Percentiles rank a stretch among this genome's conserved stretches.
Evolutionary conservation across 2,113 vertebrate genomes (phyloP).

Genomic region (Corynorhinus townsendii): DNA sequence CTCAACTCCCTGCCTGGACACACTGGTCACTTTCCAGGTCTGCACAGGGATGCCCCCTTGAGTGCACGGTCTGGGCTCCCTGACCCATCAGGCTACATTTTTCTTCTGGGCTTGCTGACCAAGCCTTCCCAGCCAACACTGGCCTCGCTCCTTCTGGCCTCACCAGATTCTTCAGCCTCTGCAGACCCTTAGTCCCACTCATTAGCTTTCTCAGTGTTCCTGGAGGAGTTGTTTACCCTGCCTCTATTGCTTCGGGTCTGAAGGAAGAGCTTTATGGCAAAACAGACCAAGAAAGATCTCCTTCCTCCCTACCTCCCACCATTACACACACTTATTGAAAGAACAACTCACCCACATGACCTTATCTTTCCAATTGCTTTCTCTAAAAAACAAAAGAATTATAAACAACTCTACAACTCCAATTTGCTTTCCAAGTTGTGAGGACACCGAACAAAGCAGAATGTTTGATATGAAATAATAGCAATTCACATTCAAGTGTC

Average conservation of each 20-base stretch:
- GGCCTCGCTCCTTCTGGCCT: neutral
- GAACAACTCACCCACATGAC: neutral
- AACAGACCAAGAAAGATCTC: neutral
- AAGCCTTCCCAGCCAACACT: too few relatives aligned
- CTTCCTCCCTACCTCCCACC: accelerated
- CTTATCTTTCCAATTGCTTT: neutral
- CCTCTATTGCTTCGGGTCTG: neutral
- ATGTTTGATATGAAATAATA: neutral
- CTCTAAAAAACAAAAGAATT: neutral
- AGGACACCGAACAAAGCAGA: neutral
- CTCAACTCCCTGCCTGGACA: neutral
- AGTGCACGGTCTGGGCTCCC: neutral
- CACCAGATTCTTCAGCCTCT: neutral
- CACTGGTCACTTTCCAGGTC: neutral
- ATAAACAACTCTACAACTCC: neutral
- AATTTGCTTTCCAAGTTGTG: neutral
- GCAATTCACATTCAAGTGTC: neutral
- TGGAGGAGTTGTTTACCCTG: neutral
- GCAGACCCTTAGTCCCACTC: neutral
- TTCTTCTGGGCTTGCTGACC: neutral
- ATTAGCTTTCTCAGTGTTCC: neutral
- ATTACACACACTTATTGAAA: neutral
- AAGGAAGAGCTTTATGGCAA: neutral
- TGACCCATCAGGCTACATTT: neutral
- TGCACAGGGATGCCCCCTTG: neutral